Conservation (phyloP, 2,888 invertebrate species). For the Dolomedes plantarius region DNA sequence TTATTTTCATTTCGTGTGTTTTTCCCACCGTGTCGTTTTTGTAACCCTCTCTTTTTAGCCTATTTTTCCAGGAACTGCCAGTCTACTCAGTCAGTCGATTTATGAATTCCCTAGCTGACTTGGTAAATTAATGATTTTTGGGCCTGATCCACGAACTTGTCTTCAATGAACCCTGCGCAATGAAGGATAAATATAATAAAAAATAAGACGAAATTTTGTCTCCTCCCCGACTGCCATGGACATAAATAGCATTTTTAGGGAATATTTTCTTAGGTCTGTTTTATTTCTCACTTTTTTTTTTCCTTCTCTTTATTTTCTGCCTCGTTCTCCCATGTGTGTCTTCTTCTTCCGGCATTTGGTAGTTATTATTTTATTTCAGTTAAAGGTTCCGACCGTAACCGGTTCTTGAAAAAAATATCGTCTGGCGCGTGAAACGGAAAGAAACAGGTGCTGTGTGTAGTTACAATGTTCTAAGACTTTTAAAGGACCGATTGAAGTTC, state of each 20-base stretch:
- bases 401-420: conserved; percentile 28
- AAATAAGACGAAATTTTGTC: conserved; percentile 19
- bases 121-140: conserved; percentile 58
- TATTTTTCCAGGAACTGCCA: conserved; percentile 32
- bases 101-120: conserved; percentile 22
- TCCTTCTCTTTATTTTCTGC: not conserved
- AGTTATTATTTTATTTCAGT: conserved; percentile 53
- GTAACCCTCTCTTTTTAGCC: conserved; percentile 41
- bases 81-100: conserved; percentile 12
- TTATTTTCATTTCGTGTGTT: conserved; percentile 27
- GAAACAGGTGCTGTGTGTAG: conserved; percentile 11
- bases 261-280: conserved; percentile 56
- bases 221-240: conserved; percentile 27
- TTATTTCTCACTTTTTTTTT: conserved; percentile 7
- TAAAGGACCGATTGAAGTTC: too few relatives aligned
- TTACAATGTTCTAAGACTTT: conserved; percentile 4
- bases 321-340: conserved; percentile 1
- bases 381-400: conserved; percentile 33
- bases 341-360: conserved; percentile 58
- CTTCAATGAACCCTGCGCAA: conserved; percentile 61
- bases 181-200: conserved; percentile 30
- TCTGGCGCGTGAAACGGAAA: not conserved
- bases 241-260: conserved; percentile 50
- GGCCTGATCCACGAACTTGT: conserved; percentile 56
- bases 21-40: conserved; percentile 13